Evolutionary conservation across 2,797 vertebrate genomes (phyloP).

Genomic region (Urosaurus nigricauda): DNA sequence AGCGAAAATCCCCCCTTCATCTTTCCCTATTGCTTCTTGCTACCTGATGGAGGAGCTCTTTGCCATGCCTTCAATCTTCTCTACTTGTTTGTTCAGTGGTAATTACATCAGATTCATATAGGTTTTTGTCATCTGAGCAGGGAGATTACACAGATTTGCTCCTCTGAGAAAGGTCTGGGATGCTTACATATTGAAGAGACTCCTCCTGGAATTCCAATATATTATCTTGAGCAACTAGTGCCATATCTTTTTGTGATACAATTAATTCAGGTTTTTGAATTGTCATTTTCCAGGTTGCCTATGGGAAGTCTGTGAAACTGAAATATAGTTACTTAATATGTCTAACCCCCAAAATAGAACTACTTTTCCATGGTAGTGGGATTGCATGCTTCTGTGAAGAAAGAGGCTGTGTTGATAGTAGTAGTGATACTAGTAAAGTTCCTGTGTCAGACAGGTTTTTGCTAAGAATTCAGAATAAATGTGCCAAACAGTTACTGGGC

Average conservation of each 20-base stretch:
- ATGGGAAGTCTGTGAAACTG: not conserved
- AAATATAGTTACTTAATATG: not conserved
- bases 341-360: not conserved
- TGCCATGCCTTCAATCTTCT: not conserved
- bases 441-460: too few relatives aligned
- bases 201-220: not conserved
- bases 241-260: not conserved
- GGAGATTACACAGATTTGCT: not conserved
- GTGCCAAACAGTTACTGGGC: too few relatives aligned
- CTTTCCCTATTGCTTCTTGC: not conserved
- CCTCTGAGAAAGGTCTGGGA: not conserved
- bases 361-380: too few relatives aligned
- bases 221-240: not conserved
- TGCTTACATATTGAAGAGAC: not conserved
- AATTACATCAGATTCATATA: not conserved
- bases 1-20: not conserved
- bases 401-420: too few relatives aligned
- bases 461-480: too few relatives aligned
- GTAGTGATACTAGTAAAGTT: too few relatives aligned
- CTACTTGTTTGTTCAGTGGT: not conserved
- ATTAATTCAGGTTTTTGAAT: not conserved
- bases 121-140: too few relatives aligned
- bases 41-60: not conserved
- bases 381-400: too few relatives aligned
- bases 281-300: not conserved